phyloP scores from a whole-genome alignment of 2,113 vertebrate genomes.

The Colistium nudipinnis region DNA sequence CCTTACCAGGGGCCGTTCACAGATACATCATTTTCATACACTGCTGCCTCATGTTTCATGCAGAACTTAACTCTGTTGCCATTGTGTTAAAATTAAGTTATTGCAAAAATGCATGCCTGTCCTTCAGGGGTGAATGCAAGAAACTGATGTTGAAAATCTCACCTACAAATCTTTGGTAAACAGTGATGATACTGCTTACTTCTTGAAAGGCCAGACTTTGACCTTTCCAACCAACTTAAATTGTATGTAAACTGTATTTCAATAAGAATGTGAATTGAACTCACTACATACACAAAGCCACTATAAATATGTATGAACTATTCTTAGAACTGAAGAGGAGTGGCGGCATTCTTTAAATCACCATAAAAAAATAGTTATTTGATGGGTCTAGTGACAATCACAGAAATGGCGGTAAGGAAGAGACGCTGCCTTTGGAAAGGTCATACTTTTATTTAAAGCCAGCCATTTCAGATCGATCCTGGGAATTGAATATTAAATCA shows the following conservation, averaged over 20 bases:
- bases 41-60: neutral
- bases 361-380: no score
- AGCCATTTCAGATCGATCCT: neutral
- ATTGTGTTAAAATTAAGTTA: neutral
- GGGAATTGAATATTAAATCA: neutral
- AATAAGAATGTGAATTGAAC: neutral
- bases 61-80: no score
- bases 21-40: neutral
- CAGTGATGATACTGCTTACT: constrained; percentile 27
- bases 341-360: no score
- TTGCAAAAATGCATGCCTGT: neutral
- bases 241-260: constrained; percentile 38
- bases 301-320: neutral
- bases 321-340: neutral
- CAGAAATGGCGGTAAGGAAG: neutral
- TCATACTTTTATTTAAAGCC: neutral
- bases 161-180: constrained; percentile 56
- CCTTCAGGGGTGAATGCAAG: neutral
- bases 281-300: neutral
- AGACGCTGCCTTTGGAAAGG: neutral
- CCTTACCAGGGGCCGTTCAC: neutral
- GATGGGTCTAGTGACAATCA: neutral
- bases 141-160: constrained; percentile 18
- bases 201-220: constrained; percentile 35
- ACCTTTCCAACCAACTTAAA: constrained; percentile 25